Conservation (phyloP, 1,140 invertebrate species). For the Chironomus striatipennis region DNA sequence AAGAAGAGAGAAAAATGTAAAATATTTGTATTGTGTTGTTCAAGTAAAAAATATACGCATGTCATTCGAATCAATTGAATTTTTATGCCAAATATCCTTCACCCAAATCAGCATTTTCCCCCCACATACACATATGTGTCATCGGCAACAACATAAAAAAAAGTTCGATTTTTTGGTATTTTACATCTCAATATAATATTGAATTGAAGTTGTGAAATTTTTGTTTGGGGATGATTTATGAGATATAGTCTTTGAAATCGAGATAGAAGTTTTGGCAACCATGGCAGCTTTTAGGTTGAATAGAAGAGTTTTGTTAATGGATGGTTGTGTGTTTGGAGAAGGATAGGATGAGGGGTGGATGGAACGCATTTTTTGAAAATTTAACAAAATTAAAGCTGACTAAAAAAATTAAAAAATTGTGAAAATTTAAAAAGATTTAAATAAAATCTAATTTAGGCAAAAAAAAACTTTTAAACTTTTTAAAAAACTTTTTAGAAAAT, state of each 20-base stretch:
- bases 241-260: not conserved
- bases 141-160: conserved; percentile 3
- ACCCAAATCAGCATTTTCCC: not conserved
- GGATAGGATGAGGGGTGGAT: too few relatives aligned
- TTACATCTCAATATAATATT: not conserved
- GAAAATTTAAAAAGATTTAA: too few relatives aligned
- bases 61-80: conserved; percentile 15
- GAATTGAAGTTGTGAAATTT: not conserved
- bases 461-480: too few relatives aligned
- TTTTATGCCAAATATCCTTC: conserved; percentile 17
- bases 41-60: not conserved
- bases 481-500: too few relatives aligned
- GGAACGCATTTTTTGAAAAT: too few relatives aligned
- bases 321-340: too few relatives aligned
- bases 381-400: too few relatives aligned
- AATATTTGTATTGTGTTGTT: too few relatives aligned
- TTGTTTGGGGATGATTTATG: conserved; percentile 1
- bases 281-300: conserved; percentile 7
- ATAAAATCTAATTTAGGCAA: too few relatives aligned
- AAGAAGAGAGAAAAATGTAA: not conserved
- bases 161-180: conserved; percentile 10
- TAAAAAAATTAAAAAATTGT: too few relatives aligned
- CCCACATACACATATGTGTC: not conserved
- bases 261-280: not conserved
- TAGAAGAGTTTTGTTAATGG: not conserved